Percentiles rank a stretch among this genome's conserved stretches.
Evolutionary conservation across 2,888 invertebrate species (phyloP).

Genomic region (Tetrapedia diversipes): DNA sequence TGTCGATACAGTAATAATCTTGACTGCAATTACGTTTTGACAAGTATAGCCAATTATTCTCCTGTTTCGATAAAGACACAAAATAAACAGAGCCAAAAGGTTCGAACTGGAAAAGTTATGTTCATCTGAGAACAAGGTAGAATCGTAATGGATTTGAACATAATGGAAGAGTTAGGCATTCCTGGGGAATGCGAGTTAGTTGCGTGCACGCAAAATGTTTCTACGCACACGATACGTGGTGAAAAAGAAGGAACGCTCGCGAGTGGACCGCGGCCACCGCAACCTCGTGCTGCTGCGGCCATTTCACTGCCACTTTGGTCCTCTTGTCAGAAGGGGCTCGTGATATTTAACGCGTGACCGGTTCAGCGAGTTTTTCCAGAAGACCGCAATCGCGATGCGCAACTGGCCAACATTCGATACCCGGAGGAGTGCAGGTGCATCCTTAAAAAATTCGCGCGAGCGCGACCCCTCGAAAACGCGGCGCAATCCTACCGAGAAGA

Average conservation of each 20-base stretch:
- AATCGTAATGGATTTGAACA: too few species aligned
- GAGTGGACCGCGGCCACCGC: conserved; percentile 58
- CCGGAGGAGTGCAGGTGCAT: conserved; percentile 65
- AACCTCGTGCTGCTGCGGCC: conserved; percentile 61
- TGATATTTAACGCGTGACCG: conserved; percentile 68
- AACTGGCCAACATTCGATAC: conserved; percentile 69
- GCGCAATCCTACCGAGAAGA: conserved; percentile 7
- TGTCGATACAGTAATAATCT: too few species aligned
- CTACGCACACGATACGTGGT: conserved; percentile 49
- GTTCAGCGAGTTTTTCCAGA: conserved; percentile 66
- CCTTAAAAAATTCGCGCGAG: conserved; percentile 52
- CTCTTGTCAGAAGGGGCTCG: conserved; percentile 58
- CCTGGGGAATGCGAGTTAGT: conserved; percentile 18
- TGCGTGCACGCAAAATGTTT: conserved; percentile 32
- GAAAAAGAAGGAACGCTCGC: conserved; percentile 59
- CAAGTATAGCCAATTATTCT: too few species aligned
- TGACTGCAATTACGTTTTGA: too few species aligned
- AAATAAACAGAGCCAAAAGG: too few species aligned
- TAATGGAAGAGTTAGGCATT: neutral
- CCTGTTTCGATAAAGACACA: too few species aligned
- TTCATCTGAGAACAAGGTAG: too few species aligned
- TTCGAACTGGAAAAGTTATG: too few species aligned
- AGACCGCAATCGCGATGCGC: conserved; percentile 70
- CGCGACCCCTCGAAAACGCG: conserved; percentile 22
- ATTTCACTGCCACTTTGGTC: conserved; percentile 48